Percentiles rank a stretch among this genome's conserved stretches.
Conservation (phyloP, 2,113 vertebrate genomes). For the Octodon degus region DNA sequence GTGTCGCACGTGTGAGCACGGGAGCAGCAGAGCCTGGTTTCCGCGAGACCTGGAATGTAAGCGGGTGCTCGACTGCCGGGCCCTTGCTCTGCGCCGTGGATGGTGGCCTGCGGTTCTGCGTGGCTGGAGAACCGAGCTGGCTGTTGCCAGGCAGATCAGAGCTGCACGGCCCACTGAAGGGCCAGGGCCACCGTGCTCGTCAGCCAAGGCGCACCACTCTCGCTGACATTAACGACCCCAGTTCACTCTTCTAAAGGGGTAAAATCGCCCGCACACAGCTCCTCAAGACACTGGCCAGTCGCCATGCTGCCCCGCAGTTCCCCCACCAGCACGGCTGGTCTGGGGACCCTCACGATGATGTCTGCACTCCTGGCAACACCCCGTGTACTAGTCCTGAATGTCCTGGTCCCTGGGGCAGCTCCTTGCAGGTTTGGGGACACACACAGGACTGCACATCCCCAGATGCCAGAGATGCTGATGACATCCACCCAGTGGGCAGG, state of each 20-base stretch:
- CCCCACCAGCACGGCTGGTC: neutral
- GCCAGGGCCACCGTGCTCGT: neutral
- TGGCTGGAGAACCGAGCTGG: neutral
- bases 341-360: neutral
- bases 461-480: neutral
- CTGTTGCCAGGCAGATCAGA: neutral
- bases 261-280: neutral
- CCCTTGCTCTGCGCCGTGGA: neutral
- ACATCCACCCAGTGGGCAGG: neutral
- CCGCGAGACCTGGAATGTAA: neutral
- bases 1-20: too few species aligned
- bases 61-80: neutral
- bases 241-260: neutral
- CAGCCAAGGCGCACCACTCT: neutral
- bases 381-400: neutral
- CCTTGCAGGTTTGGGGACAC: neutral
- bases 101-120: accelerated
- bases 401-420: neutral
- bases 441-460: neutral
- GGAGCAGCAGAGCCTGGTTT: neutral
- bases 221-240: neutral
- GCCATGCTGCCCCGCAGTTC: neutral
- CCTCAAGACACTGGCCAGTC: neutral
- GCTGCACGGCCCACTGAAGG: neutral
- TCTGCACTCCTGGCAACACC: neutral